Evolutionary conservation across 2,113 vertebrate genomes (phyloP).

Genomic region (Malurus cyaneus): DNA sequence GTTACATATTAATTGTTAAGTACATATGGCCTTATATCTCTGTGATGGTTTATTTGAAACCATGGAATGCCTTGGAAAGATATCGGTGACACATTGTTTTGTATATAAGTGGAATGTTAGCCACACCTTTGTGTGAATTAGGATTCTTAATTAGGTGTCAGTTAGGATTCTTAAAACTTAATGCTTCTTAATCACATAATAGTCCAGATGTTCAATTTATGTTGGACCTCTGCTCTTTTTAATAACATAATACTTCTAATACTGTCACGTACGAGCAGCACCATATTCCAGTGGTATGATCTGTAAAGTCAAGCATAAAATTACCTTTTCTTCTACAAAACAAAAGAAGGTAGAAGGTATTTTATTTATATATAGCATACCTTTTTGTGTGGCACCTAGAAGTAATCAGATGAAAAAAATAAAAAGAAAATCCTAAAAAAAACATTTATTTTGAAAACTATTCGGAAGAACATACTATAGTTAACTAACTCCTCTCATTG

Average conservation of each 20-base stretch:
- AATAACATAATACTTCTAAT: background rate
- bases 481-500: background rate
- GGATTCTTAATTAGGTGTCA: background rate
- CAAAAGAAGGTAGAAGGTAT: background rate
- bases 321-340: background rate
- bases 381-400: background rate
- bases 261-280: background rate
- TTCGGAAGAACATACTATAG: background rate
- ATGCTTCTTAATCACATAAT: background rate
- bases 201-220: background rate
- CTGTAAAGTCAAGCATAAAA: background rate
- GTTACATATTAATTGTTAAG: background rate
- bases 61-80: background rate
- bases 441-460: background rate
- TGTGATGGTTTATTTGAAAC: background rate
- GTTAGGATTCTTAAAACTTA: background rate
- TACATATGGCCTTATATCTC: background rate
- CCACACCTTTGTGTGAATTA: background rate
- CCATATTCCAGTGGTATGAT: background rate
- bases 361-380: background rate
- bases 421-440: background rate
- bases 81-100: background rate
- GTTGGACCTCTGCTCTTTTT: background rate
- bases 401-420: background rate
- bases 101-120: background rate